Base-by-base conservation (phyloP, 2,888 invertebrate species). In the Drosophila subsilvestris region DNA sequence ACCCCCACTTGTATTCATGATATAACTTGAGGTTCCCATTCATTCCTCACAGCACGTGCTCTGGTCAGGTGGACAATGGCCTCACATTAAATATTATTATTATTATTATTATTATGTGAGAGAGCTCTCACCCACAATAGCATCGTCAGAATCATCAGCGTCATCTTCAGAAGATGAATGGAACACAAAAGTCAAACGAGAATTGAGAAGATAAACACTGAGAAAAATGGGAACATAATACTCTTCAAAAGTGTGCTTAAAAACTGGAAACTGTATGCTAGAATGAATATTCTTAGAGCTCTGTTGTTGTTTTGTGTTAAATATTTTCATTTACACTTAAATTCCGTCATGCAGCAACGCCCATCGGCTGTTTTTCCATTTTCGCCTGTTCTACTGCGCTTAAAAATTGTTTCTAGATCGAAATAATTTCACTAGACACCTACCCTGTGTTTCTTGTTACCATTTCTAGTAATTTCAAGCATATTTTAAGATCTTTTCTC, bases 61-160 rank as follows among this genome's bases (percentile, higher is more conserved):
- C 14, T n/a, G 1, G 9, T 32, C 67, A 65, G 54, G 67, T 65
- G 65, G 45, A 55, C 54, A 43, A 55, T 55, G 47, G 47, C 18
- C 25, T 12, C 42, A 67, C 12, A 47, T 55, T 48, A 25, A 66
- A 37, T 65, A 67, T 63, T 65, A 67, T 63, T 65, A 67, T 63
- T 63, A 49, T 63, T 65, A 67, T 63, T 65, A 67, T 63, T 65
- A 67, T 63, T 63, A 49, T 63, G 63, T 49, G 63, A 50, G 32
- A 37, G 32, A 37, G 37, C n/a, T 14, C 37, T 37, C 43, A 32
- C 42, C 18, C 29, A 54, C 65, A 67, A 47, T 48, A 42, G 29
- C 42, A 48, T 48, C 29, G 5, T 14, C 32, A 37, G 32, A 37
- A 37, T 43, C 42, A 62, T 62, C 27, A 63, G 42, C 27, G 22